Base-by-base conservation (phyloP, 1,140 invertebrate genomes). In the Drosophila tani region DNA sequence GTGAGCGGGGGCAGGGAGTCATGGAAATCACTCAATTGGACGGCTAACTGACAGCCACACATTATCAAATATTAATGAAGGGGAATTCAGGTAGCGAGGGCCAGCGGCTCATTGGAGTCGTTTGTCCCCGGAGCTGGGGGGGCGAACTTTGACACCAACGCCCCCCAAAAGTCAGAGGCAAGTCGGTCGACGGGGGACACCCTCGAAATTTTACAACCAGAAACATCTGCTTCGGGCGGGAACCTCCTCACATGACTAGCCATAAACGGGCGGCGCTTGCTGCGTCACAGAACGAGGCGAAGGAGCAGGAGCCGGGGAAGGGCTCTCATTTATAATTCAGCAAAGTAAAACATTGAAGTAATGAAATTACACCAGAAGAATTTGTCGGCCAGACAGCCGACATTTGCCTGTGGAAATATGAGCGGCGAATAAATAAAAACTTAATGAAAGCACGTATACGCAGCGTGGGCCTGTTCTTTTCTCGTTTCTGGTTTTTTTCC, bases 321-420 rank as follows among this genome's bases (percentile, higher is more conserved):
- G 76, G 59, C 68, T 88, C 69, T 56, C 53, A 87, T 87, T 87
- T 84, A 87, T 90, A 90, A 87, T 87, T 87, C 81, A 87, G 84
- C 59, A 81, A 87, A 87, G 85, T 87, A 87, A 87, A 87, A 87
- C 84, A 87, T 87, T 87, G 85, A 90, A 87, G 83, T 87, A 87
- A 87, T 87, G 85, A 87, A 87, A 87, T 87, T 87, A 87, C 84
- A 84, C 81, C 85, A 90, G 74, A 90, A 81, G 85, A 88, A 90
- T 87, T 83, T 80, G 82, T 80, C 38, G 74, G 45, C 66, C 56
- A 64, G 50, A 59, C 70, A 71, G 51, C 56, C 62, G 19, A 53
- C 43, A 41, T 59, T 63, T 59, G 68, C 70, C 47, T 21, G 69
- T 41, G 58, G 58, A 80, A 81, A 88, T 90, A 90, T 90, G 83